A percentile compares a stretch with the other conserved stretches of the same genome.
Conservation (phyloP, 2,113 vertebrate genomes). For the Suricata suricatta region DNA sequence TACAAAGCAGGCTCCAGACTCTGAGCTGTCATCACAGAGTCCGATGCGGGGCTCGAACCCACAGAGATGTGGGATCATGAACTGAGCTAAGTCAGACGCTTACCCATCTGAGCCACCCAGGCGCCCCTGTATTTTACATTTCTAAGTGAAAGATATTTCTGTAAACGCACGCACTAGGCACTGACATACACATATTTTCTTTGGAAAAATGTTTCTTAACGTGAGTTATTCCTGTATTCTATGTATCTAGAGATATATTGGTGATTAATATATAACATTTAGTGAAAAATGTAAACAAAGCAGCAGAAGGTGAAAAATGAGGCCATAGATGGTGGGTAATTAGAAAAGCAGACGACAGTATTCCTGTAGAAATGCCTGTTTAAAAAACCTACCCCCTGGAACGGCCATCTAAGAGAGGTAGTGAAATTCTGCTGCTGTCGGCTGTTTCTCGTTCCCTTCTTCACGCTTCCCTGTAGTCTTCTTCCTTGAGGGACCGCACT, state of each 20-base stretch:
- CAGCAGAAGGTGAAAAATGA: not conserved
- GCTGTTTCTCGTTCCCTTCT: conserved; percentile 60
- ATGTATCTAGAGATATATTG: not conserved
- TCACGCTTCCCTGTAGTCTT: conserved; percentile 50
- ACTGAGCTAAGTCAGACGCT: no score
- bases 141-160: conserved; percentile 7
- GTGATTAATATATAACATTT: not conserved
- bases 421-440: conserved; percentile 54
- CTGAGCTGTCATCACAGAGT: no score
- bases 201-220: conserved; percentile 29
- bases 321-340: not conserved
- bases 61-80: no score
- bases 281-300: not conserved
- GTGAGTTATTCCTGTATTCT: not conserved
- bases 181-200: not conserved
- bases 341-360: conserved; percentile 20
- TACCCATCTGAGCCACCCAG: no score
- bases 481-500: conserved; percentile 69
- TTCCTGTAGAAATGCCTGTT: conserved; percentile 32
- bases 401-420: conserved; percentile 49
- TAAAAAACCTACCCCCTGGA: not conserved
- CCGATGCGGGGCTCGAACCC: no score
- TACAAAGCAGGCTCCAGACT: no score
- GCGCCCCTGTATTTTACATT: not conserved
- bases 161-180: not conserved